Conservation (phyloP, 2,113 vertebrate species). For the Anthoscopus minutus region DNA sequence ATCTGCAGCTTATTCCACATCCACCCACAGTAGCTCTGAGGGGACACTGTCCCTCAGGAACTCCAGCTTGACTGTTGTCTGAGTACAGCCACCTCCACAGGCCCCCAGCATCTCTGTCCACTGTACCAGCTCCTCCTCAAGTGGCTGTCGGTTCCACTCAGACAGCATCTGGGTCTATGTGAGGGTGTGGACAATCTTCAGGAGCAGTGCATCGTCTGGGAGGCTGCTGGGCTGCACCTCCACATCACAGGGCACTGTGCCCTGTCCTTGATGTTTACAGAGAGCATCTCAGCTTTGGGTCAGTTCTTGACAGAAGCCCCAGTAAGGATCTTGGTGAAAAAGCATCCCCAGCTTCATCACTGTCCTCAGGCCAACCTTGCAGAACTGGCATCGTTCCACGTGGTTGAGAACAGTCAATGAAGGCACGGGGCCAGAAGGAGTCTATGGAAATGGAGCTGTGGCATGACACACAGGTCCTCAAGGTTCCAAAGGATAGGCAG, state of each 20-base stretch:
- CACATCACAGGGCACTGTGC: neutral
- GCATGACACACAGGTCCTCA: neutral
- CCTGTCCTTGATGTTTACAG: neutral
- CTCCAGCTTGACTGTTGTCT: neutral
- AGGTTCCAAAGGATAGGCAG: neutral
- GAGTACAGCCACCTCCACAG: rapidly evolving
- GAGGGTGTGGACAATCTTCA: neutral
- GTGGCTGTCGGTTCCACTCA: neutral
- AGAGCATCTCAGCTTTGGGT: rapidly evolving
- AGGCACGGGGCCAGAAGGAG: neutral
- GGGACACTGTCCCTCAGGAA: neutral
- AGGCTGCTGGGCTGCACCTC: neutral
- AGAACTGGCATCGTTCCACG: neutral
- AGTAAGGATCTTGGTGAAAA: neutral
- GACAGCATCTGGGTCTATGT: neutral
- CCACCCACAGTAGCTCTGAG: neutral
- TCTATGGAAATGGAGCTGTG: neutral
- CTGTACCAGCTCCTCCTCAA: neutral
- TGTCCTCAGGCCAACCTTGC: neutral
- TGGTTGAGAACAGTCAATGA: neutral
- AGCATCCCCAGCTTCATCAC: neutral
- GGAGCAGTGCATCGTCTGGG: neutral
- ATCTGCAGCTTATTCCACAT: neutral
- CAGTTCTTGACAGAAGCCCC: neutral
- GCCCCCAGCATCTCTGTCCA: neutral